A percentile compares a stretch with the other conserved stretches of the same genome.
Evolutionary conservation across 2,888 invertebrate species (phyloP).

Genomic region (Bombylius major): DNA sequence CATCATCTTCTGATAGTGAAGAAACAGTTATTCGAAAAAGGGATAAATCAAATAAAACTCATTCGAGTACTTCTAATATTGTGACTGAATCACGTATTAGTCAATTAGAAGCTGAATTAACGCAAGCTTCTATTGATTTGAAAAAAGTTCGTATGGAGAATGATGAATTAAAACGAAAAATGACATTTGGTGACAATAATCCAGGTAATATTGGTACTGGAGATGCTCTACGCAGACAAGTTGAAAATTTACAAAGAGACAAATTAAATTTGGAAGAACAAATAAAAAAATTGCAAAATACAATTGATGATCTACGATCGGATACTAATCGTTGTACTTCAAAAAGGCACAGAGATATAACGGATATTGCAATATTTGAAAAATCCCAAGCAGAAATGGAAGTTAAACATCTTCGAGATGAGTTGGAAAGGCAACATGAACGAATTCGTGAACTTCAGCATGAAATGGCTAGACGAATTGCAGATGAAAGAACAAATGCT

Average conservation of each 20-base stretch:
- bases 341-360: slow-evolving; percentile 57
- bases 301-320: slow-evolving; percentile 49
- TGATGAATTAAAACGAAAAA: slow-evolving; percentile 38
- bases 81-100: slow-evolving; percentile 75
- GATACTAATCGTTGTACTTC: slow-evolving; percentile 48
- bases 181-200: slow-evolving; percentile 23
- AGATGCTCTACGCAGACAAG: slow-evolving; percentile 52
- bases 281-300: slow-evolving; percentile 52
- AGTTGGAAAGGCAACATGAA: slow-evolving; percentile 61
- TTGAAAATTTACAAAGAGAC: slow-evolving; percentile 59
- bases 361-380: slow-evolving; percentile 64
- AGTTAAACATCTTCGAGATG: slow-evolving; percentile 60
- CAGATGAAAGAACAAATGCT: slow-evolving; percentile 58
- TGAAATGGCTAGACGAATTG: slow-evolving; percentile 57
- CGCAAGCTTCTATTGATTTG: slow-evolving; percentile 63
- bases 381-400: slow-evolving; percentile 63
- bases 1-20: slow-evolving; percentile 43
- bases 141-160: slow-evolving; percentile 58
- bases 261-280: slow-evolving; percentile 55
- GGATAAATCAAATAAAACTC: slow-evolving; percentile 18
- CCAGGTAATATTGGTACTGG: slow-evolving; percentile 37
- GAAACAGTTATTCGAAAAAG: slow-evolving; percentile 22
- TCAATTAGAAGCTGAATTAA: slow-evolving; percentile 70
- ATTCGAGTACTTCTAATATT: slow-evolving; percentile 62
- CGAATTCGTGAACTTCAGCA: slow-evolving; percentile 62